Evolutionary conservation across 2,797 vertebrate species (phyloP).

Genomic region (Sebastes ruberrimus): DNA sequence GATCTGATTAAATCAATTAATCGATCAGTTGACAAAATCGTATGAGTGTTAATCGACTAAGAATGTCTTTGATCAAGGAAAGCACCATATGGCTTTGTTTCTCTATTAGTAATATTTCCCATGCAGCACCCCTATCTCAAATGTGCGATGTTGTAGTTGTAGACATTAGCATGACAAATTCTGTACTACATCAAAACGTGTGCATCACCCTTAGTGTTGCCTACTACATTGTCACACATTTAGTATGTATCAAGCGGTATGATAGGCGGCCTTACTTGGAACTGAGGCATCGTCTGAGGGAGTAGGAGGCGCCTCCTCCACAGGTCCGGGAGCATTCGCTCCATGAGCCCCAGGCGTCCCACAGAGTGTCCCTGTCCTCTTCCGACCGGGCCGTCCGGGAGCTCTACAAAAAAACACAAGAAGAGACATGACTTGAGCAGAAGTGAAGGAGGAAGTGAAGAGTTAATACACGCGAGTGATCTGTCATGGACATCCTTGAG

Average conservation of each 20-base stretch:
- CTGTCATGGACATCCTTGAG: not conserved
- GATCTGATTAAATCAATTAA: too few species aligned
- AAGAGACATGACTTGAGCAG: not conserved
- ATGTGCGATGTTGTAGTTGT: not conserved
- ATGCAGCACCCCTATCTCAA: not conserved
- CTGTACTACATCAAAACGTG: not conserved
- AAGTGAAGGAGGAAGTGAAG: not conserved
- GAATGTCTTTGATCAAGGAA: too few species aligned
- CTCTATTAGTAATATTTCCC: not conserved
- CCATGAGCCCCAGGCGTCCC: slow-evolving; percentile 97
- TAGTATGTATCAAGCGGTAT: not conserved
- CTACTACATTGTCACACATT: not conserved
- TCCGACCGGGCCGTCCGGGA: slow-evolving; percentile 92
- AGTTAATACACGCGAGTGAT: not conserved
- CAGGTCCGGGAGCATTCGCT: slow-evolving; percentile 97
- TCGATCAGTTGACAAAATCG: too few species aligned
- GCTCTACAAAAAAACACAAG: slow-evolving; percentile 80
- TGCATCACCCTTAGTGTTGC: not conserved
- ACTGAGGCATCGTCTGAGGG: slow-evolving; percentile 92
- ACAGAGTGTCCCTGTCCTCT: slow-evolving; percentile 91
- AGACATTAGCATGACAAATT: not conserved
- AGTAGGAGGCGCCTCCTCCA: slow-evolving; percentile 95
- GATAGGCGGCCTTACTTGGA: slow-evolving; percentile 86
- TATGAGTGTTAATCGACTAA: too few species aligned
- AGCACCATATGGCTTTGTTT: too few species aligned